Evolutionary conservation across 2,888 invertebrate species (phyloP).

Genomic region (Sminthurides aquaticus): DNA sequence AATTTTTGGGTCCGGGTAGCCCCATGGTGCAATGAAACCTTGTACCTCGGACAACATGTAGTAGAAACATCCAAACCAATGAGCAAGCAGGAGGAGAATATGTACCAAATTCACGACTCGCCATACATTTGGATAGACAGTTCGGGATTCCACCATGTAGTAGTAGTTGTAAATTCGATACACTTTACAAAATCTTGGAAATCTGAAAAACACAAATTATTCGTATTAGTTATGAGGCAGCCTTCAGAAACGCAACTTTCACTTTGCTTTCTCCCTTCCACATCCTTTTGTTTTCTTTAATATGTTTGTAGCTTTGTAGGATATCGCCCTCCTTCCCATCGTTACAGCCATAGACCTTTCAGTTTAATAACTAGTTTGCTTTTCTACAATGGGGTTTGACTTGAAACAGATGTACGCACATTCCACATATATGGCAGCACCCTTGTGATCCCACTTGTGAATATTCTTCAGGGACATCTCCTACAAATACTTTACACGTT

Average conservation of each 20-base stretch:
- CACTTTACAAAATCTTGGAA: slow-evolving; percentile 80
- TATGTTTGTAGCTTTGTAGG: not conserved
- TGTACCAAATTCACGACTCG: slow-evolving; percentile 90
- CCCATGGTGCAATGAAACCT: slow-evolving; percentile 83
- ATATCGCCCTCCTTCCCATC: not conserved
- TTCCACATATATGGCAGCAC: too few species aligned
- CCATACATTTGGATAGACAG: slow-evolving; percentile 93
- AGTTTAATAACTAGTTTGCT: too few species aligned
- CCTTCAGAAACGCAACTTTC: not conserved
- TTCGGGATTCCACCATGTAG: slow-evolving; percentile 91
- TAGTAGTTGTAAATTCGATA: slow-evolving; percentile 88
- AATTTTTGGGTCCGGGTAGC: slow-evolving; percentile 65
- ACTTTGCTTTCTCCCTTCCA: not conserved
- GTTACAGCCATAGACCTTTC: too few species aligned
- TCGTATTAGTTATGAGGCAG: not conserved
- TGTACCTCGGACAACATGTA: slow-evolving; percentile 86
- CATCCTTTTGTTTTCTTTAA: not conserved
- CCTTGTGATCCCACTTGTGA: too few species aligned
- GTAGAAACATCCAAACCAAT: slow-evolving; percentile 98
- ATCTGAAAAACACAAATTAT: slow-evolving; percentile 46
- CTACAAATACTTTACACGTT: too few species aligned
- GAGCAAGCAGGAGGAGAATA: slow-evolving; percentile 85
- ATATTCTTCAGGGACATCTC: too few species aligned
- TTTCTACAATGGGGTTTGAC: too few species aligned
- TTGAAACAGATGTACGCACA: too few species aligned